Evolutionary conservation across 2,888 invertebrate species (phyloP).

Genomic region (Cotesia congregata): DNA sequence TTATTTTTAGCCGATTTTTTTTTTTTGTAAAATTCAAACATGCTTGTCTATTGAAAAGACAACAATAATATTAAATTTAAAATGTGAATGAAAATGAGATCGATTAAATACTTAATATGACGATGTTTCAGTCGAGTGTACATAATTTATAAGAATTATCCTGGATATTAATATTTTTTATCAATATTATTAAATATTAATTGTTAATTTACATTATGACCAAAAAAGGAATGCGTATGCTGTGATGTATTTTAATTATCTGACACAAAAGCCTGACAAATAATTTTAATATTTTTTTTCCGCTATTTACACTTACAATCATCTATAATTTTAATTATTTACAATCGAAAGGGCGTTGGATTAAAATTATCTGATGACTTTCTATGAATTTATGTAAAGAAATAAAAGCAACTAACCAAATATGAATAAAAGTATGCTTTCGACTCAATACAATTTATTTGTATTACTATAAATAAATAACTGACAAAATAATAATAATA

Average conservation of each 20-base stretch:
- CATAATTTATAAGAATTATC: conserved; percentile 9
- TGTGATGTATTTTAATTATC: not conserved
- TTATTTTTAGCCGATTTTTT: not conserved
- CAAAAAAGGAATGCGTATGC: conserved; percentile 30
- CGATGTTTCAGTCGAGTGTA: conserved; percentile 36
- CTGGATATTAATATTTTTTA: not conserved
- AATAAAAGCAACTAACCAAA: not conserved
- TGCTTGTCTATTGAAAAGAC: not conserved
- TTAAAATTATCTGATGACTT: conserved; percentile 10
- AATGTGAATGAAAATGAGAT: conserved; percentile 43
- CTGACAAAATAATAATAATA: conserved; percentile 15
- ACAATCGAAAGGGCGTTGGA: not conserved
- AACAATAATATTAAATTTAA: not conserved
- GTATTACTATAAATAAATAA: not conserved
- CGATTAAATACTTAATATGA: conserved; percentile 47
- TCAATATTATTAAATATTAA: not conserved
- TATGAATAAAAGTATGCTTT: not conserved
- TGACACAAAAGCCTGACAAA: conserved; percentile 6
- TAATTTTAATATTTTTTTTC: not conserved
- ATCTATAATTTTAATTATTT: not conserved
- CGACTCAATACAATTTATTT: not conserved
- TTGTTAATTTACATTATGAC: conserved; percentile 31
- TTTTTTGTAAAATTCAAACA: not conserved
- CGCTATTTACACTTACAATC: conserved; percentile 21
- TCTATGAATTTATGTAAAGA: not conserved